Evolutionary conservation across 1,140 invertebrate genomes (phyloP), one percentile per base, ranked within the genome.

Genomic region (Zaprionus kolodkinae): DNA sequence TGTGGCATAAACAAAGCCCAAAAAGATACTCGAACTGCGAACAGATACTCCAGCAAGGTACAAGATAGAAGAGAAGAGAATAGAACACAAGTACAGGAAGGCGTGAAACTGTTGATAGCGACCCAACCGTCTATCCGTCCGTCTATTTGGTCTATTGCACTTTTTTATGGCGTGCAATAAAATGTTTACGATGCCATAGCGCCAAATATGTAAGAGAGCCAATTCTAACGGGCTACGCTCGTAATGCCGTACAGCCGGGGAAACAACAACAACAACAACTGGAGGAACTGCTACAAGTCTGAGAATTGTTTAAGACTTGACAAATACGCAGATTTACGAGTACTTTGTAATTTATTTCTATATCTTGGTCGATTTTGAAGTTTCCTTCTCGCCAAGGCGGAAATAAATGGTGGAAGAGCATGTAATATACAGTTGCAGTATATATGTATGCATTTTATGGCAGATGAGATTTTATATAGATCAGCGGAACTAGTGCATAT

Each of bases 41-140:
- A 55, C 12, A 50, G 45, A 63, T 69, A 69, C 67, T 52, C 35
- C 35, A 17, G 56, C 25, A 17, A 15, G 40, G 50, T 15, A 54
- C 62, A 64, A 17, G 33, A 10, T 61, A 64, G 6, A 48, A 12
- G 36, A 38, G 21, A 21, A 21, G 21, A 21, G 21, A 21, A 21
- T 21, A 21, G 12, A 13, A n/a, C 38, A 5, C 38, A 11, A 12
- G 38, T 40, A 40, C 40, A 76, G 72, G 68, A 72, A 76, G 74
- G 74, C 74, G 74, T 76, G 74, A 76, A 76, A 72, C 56, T 72
- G 74, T 76, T 72, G 74, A 76, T 76, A 76, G 69, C 63, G 11
- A n/a, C 11, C 12, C 52, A 12, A 55, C 27, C 50, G 13, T n/a
- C 15, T 3, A 5, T 6, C 27, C 43, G 40, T 55, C 21, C 52